A percentile compares a stretch with the other conserved stretches of the same genome.
These are phyloP conservation scores for Barbus barbus DNA, from an alignment of 2,113 vertebrate genomes.

Conservation along the genomic window DNA sequence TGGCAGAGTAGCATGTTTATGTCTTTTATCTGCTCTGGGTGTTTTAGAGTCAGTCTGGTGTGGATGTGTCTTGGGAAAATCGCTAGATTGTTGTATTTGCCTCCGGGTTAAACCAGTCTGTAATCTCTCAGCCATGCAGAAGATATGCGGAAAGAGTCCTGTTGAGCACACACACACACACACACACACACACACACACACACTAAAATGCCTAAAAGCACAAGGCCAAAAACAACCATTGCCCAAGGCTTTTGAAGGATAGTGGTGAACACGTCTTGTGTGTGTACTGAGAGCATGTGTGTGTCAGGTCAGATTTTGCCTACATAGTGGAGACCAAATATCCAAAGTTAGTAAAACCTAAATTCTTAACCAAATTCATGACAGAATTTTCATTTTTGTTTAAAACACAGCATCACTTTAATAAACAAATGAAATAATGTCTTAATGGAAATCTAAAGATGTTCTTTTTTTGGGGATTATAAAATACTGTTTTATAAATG, in stretches of 20 bases:
- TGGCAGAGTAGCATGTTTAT: not conserved
- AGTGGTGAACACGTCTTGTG: not conserved
- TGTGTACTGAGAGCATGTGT: not conserved
- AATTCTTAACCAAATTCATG: not conserved
- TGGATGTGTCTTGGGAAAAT: not conserved
- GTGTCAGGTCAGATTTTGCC: not conserved
- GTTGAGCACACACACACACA: not conserved
- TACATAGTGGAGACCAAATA: not conserved
- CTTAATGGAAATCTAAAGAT: not conserved
- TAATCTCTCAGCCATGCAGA: slow-evolving; percentile 46
- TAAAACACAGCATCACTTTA: not conserved
- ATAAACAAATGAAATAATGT: not conserved
- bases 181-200: not conserved
- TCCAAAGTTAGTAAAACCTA: not conserved
- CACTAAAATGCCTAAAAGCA: slow-evolving; percentile 7
- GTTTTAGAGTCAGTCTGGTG: slow-evolving; percentile 1
- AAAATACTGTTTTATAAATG: not conserved
- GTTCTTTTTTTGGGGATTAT: no score
- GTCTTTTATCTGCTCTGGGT: slow-evolving; percentile 1
- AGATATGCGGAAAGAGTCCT: not conserved
- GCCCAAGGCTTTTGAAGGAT: not conserved
- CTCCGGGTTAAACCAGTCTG: slow-evolving; percentile 1
- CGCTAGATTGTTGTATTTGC: not conserved
- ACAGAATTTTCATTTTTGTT: not conserved
- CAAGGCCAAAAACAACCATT: not conserved